These are phyloP conservation scores for Tuta absoluta DNA, from an alignment of 2,888 invertebrate species.

Conservation along the genomic window DNA sequence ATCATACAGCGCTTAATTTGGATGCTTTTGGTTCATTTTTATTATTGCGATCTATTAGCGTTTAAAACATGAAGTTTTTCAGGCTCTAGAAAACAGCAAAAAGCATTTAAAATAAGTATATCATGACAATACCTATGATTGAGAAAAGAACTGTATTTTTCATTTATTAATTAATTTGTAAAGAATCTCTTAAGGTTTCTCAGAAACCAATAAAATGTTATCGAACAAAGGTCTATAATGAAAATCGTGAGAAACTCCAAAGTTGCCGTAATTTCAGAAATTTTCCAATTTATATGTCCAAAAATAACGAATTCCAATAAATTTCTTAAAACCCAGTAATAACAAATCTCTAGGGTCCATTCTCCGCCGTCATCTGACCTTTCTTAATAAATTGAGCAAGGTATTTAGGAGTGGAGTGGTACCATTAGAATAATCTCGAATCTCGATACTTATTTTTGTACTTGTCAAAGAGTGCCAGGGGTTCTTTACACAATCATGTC, in stretches of 20 bases:
- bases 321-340: conserved; percentile 22
- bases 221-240: neutral
- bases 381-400: conserved; percentile 41
- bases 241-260: neutral
- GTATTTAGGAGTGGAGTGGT: conserved; percentile 18
- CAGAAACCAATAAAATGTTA: neutral
- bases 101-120: no score
- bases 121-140: no score
- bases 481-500: no score
- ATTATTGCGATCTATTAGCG: no score
- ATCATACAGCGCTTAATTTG: no score
- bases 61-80: no score
- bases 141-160: no score
- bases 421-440: neutral
- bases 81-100: no score
- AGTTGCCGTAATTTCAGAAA: conserved; percentile 2
- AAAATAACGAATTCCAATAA: conserved; percentile 17
- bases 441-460: neutral
- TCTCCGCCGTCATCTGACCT: conserved; percentile 29
- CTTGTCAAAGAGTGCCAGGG: neutral
- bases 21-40: no score
- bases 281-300: conserved; percentile 20
- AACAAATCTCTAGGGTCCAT: conserved; percentile 25
- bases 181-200: neutral
- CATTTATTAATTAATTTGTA: neutral